These are phyloP conservation scores for Idaea biselata DNA, from an alignment of 2,888 invertebrate species.

Conservation along the genomic window DNA sequence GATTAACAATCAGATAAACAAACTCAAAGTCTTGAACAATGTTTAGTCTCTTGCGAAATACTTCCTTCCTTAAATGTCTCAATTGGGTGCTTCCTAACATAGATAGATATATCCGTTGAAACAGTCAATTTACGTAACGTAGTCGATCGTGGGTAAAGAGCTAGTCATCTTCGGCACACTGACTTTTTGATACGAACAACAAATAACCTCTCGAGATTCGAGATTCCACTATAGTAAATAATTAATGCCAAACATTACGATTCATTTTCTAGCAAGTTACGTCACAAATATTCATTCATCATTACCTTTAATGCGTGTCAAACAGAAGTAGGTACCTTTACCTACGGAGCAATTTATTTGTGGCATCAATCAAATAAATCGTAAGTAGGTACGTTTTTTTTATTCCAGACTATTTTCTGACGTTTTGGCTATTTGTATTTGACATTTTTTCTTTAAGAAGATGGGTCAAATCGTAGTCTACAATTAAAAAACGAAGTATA, in stretches of 20 bases:
- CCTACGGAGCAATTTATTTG: neutral
- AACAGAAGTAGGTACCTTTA: slow-evolving; percentile 7
- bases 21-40: too few relatives aligned
- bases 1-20: too few relatives aligned
- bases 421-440: too few relatives aligned
- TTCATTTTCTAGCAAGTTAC: slow-evolving; percentile 11
- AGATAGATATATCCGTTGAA: slow-evolving; percentile 17
- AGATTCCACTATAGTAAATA: slow-evolving; percentile 11
- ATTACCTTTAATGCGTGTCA: neutral
- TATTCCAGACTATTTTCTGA: too few relatives aligned
- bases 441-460: too few relatives aligned
- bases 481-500: too few relatives aligned
- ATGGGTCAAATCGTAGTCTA: too few relatives aligned
- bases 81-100: slow-evolving; percentile 19
- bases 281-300: slow-evolving; percentile 1
- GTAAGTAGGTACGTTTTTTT: too few relatives aligned
- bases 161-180: slow-evolving; percentile 18
- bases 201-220: slow-evolving; percentile 9
- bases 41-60: too few relatives aligned
- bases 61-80: too few relatives aligned
- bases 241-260: slow-evolving; percentile 20
- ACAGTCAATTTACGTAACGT: slow-evolving; percentile 24
- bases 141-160: slow-evolving; percentile 22
- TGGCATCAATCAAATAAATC: too few relatives aligned
- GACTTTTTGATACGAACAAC: slow-evolving; percentile 15